phyloP scores from a whole-genome alignment of 1,140 invertebrate genomes.

The Phocides pigmalion region DNA sequence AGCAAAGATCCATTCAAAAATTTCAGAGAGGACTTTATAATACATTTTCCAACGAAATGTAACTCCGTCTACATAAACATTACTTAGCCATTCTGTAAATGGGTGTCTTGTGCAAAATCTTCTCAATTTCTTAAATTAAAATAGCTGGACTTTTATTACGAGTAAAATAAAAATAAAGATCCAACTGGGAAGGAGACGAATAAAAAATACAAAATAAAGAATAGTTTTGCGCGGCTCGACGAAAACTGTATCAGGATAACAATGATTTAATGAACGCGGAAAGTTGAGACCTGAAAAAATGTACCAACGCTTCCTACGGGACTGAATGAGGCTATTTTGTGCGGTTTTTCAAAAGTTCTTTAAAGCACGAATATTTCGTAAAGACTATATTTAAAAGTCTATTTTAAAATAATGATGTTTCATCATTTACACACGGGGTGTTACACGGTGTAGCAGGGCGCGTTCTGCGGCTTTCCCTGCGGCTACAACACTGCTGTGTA shows the following conservation, averaged over 20 bases:
- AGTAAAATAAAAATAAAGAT: slow-evolving; percentile 27
- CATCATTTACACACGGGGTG: no score
- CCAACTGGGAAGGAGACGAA: slow-evolving; percentile 21
- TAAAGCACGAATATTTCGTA: no score
- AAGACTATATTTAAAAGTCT: no score
- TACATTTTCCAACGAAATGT: no score
- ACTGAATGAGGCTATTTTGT: slow-evolving; percentile 1
- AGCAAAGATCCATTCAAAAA: no score
- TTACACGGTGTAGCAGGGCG: no score
- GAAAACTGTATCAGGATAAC: slow-evolving; percentile 29
- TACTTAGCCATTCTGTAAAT: slow-evolving; percentile 2
- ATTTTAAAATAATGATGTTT: no score
- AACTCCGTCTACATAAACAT: neutral
- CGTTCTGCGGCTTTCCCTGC: no score
- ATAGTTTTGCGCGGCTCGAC: slow-evolving; percentile 18
- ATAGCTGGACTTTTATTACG: slow-evolving; percentile 19
- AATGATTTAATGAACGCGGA: slow-evolving; percentile 30
- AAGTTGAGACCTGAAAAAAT: slow-evolving; percentile 27
- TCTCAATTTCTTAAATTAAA: slow-evolving; percentile 28
- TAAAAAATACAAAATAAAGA: slow-evolving; percentile 30
- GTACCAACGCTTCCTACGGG: slow-evolving; percentile 5
- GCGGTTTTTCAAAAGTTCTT: neutral
- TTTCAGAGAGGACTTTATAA: no score
- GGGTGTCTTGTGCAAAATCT: slow-evolving; percentile 6
- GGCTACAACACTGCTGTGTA: no score